Percentiles rank a stretch among this genome's conserved stretches.
Conservation (phyloP, 2,888 invertebrate genomes). For the Himalopsyche anomala region DNA sequence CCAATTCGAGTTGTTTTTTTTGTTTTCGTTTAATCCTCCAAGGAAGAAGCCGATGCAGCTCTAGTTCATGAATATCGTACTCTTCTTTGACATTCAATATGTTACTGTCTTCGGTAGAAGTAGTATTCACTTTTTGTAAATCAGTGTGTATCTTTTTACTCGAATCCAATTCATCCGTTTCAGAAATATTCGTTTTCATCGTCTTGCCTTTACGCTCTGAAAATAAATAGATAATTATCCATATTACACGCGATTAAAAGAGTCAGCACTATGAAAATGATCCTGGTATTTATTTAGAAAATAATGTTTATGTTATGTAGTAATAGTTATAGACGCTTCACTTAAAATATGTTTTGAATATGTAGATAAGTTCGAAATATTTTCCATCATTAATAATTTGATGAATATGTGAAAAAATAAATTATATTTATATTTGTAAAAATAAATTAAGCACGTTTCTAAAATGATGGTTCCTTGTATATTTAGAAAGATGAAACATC, state of each 20-base stretch:
- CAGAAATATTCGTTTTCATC: slow-evolving; percentile 55
- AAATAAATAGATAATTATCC: slow-evolving; percentile 52
- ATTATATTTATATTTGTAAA: background rate
- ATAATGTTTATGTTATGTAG: slow-evolving; percentile 9
- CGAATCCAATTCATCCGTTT: slow-evolving; percentile 52
- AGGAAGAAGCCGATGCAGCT: slow-evolving; percentile 50
- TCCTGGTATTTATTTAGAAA: no score
- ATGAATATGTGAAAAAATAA: background rate
- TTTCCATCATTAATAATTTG: slow-evolving; percentile 31
- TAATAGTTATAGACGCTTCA: background rate
- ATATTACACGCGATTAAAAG: background rate
- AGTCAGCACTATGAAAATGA: background rate
- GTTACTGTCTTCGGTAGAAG: slow-evolving; percentile 59
- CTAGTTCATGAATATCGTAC: slow-evolving; percentile 49
- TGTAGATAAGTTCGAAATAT: background rate
- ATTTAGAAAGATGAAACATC: slow-evolving; percentile 37
- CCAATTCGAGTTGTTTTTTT: background rate
- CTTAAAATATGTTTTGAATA: background rate
- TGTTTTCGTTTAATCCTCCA: slow-evolving; percentile 56
- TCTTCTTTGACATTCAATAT: slow-evolving; percentile 57
- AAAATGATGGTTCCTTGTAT: slow-evolving; percentile 25
- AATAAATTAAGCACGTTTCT: slow-evolving; percentile 19
- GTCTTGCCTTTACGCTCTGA: slow-evolving; percentile 60
- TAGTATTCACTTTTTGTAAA: slow-evolving; percentile 45
- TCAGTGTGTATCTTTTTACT: background rate